Evolutionary conservation across 1,140 invertebrate genomes (phyloP).

Genomic region (Drosophila parabipectinata): DNA sequence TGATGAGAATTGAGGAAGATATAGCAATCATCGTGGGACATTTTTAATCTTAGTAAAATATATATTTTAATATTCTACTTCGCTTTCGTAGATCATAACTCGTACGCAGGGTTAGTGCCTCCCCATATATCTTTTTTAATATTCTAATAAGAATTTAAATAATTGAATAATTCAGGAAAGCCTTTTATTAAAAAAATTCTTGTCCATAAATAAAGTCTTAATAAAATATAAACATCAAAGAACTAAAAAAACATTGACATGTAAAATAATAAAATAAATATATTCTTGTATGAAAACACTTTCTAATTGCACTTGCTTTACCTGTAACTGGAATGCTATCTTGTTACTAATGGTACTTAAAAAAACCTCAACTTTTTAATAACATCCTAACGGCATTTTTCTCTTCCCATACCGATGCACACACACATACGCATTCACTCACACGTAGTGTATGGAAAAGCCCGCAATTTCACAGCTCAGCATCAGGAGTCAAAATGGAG

Average conservation of each 20-base stretch:
- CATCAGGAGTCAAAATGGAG: slow-evolving; percentile 46
- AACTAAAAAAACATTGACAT: background rate
- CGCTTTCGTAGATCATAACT: no score
- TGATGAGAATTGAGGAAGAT: no score
- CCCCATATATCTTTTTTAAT: no score
- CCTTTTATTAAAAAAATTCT: no score
- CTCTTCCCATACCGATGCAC: slow-evolving; percentile 5
- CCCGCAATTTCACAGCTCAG: slow-evolving; percentile 69
- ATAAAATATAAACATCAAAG: background rate
- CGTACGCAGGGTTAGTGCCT: no score
- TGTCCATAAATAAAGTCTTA: background rate
- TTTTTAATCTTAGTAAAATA: no score
- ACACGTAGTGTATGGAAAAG: slow-evolving; percentile 28
- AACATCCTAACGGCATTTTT: slow-evolving; percentile 22
- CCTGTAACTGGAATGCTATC: background rate
- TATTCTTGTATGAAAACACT: background rate
- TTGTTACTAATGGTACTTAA: background rate
- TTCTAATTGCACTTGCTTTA: slow-evolving; percentile 6
- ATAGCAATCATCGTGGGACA: no score
- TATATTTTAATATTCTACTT: no score
- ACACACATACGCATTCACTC: background rate
- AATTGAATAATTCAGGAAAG: no score
- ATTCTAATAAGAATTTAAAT: no score
- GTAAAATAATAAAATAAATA: background rate
- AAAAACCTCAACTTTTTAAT: slow-evolving; percentile 29